phyloP scores from a whole-genome alignment of 1,140 invertebrate genomes.

The Lithobius niger region DNA sequence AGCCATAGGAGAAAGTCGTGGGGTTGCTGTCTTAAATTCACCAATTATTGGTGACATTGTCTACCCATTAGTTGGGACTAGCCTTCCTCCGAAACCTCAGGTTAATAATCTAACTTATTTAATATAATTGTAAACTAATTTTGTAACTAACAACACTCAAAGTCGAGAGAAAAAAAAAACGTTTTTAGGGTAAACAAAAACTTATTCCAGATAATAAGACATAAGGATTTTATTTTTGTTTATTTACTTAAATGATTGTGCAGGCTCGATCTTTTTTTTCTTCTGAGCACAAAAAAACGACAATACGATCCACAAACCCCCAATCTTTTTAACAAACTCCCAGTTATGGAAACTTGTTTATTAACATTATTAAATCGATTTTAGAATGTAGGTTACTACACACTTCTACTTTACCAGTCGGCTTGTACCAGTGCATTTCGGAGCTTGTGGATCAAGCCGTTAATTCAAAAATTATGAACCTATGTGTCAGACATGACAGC shows the following conservation, averaged over 20 bases:
- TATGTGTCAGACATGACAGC: too few relatives aligned
- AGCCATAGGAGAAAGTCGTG: neutral
- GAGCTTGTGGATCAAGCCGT: too few relatives aligned
- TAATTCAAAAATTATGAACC: too few relatives aligned
- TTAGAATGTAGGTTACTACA: too few relatives aligned
- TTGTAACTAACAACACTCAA: neutral
- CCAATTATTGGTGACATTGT: neutral
- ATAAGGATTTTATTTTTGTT: neutral
- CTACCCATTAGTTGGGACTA: neutral
- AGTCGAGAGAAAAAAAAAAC: neutral
- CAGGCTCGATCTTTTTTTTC: too few relatives aligned
- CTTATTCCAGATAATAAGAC: neutral
- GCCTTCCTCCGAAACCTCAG: slow-evolving; percentile 1
- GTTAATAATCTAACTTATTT: neutral
- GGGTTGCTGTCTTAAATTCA: neutral
- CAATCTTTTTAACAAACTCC: too few relatives aligned
- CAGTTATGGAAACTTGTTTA: too few relatives aligned
- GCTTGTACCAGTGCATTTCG: too few relatives aligned
- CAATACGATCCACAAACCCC: too few relatives aligned
- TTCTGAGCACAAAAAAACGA: neutral
- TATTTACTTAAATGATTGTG: neutral
- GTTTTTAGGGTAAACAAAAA: neutral
- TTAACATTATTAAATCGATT: too few relatives aligned
- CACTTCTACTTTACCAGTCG: too few relatives aligned
- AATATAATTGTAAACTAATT: neutral